phyloP scores from a whole-genome alignment of 2,113 vertebrate species.

The Paramormyrops kingsleyae region DNA sequence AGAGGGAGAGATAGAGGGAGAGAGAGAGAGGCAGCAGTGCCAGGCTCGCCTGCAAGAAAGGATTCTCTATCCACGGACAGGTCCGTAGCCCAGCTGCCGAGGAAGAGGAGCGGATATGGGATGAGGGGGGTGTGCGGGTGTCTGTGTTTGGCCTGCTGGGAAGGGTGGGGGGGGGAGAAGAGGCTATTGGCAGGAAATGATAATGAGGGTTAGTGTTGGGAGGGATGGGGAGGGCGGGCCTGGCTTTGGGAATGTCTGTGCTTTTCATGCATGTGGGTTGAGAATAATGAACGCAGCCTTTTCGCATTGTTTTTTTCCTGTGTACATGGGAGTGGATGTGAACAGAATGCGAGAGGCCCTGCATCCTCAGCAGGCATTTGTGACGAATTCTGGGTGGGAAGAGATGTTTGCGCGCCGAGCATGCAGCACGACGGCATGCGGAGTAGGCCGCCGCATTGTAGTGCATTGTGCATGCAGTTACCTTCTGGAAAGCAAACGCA shows the following conservation, averaged over 20 bases:
- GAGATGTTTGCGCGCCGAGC: not conserved
- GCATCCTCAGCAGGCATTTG: not conserved
- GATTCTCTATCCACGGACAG: not conserved
- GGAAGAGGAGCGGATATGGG: constrained; percentile 5
- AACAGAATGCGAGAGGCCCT: not conserved
- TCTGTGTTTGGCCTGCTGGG: constrained; percentile 8
- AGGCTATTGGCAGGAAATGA: not conserved
- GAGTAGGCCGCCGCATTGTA: not conserved
- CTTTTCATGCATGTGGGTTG: constrained; percentile 5
- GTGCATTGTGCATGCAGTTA: not conserved
- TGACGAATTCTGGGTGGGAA: not conserved
- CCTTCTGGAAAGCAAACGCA: not conserved
- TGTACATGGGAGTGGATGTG: not conserved
- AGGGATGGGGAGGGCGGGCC: not conserved
- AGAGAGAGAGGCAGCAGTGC: constrained; percentile 28
- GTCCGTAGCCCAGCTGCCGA: constrained; percentile 12
- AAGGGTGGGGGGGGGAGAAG: constrained; percentile 15
- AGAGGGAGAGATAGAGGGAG: constrained; percentile 29
- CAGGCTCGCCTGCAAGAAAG: constrained; percentile 10
- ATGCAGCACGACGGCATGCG: not conserved
- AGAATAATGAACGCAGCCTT: not conserved
- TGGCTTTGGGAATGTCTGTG: constrained; percentile 2
- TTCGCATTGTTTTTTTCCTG: not conserved
- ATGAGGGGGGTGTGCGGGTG: not conserved
- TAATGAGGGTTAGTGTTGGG: constrained; percentile 12